phyloP scores from a whole-genome alignment of 2,113 vertebrate species.

The Dicrurus megarhynchus region DNA sequence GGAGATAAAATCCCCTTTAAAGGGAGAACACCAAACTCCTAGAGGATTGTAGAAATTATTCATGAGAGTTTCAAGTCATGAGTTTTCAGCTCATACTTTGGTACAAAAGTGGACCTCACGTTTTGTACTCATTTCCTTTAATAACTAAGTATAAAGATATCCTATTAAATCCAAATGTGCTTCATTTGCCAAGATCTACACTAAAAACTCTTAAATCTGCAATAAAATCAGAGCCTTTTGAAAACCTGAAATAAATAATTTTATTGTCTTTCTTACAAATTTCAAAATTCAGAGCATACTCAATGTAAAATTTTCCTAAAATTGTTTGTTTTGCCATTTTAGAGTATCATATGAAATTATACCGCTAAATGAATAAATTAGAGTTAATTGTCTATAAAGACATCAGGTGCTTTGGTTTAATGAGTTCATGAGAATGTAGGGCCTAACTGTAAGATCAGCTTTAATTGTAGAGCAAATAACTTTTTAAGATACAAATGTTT shows the following conservation, averaged over 20 bases:
- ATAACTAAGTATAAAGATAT: not conserved
- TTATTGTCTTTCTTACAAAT: not conserved
- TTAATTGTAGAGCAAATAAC: not conserved
- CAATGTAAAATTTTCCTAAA: not conserved
- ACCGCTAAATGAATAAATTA: not conserved
- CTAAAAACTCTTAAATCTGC: not conserved
- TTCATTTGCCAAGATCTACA: not conserved
- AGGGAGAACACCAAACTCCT: not conserved
- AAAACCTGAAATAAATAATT: not conserved
- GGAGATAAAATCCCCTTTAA: not conserved
- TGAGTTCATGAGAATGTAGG: not conserved
- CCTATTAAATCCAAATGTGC: not conserved
- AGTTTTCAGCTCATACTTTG: not conserved
- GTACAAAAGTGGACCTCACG: not conserved
- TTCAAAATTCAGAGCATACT: not conserved
- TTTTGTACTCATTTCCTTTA: not conserved
- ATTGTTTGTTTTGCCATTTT: not conserved
- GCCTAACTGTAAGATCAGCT: not conserved
- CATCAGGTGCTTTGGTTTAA: not conserved
- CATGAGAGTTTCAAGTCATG: not conserved
- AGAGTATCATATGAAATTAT: not conserved
- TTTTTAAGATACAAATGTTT: not conserved
- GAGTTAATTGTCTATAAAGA: not conserved
- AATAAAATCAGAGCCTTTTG: not conserved
- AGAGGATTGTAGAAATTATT: not conserved